Percentiles rank a stretch among this genome's conserved stretches.
phyloP scores from a whole-genome alignment of 2,888 invertebrate species.

The Itoplectis maculator region DNA sequence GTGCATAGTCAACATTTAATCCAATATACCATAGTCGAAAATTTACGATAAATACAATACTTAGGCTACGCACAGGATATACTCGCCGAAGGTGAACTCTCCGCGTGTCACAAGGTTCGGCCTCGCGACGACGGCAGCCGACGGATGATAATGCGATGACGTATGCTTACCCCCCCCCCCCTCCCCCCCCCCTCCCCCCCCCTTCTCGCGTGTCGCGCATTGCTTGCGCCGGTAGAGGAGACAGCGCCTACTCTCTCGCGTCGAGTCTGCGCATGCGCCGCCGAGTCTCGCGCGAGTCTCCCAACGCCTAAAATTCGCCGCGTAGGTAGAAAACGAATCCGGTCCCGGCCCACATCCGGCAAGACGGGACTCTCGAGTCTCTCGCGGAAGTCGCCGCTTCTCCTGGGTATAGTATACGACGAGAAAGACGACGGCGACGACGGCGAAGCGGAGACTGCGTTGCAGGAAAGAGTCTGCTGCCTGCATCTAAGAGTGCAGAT shows the following conservation, averaged over 20 bases:
- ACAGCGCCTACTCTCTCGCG: conserved; percentile 68
- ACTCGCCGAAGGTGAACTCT: conserved; percentile 33
- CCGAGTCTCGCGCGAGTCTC: conserved; percentile 17
- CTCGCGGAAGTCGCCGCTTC: conserved; percentile 78
- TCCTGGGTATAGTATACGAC: not conserved
- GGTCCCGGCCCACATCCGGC: conserved; percentile 78
- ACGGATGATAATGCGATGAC: conserved; percentile 72
- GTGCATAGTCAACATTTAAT: no score
- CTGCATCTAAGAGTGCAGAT: conserved; percentile 15
- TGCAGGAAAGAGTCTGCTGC: conserved; percentile 70
- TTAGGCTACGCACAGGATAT: not conserved
- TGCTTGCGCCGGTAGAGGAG: not conserved
- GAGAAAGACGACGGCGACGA: conserved; percentile 54
- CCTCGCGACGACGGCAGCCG: conserved; percentile 9
- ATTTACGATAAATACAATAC: not conserved
- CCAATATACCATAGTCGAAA: not conserved
- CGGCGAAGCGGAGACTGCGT: conserved; percentile 70
- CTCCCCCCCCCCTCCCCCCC: no score
- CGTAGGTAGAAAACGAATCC: conserved; percentile 76
- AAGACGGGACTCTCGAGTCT: conserved; percentile 47
- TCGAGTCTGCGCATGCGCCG: conserved; percentile 19
- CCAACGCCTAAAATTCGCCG: conserved; percentile 74
- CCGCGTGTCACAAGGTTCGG: conserved; percentile 31
- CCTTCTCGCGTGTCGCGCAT: conserved; percentile 20
- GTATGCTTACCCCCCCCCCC: no score